These are phyloP conservation scores for zebrafish (Danio rerio) DNA, from an alignment of 2,113 vertebrate genomes.

Conservation along the genomic window GRCz12tu NC_133182.1:68981001-68981500, in stretches of 20 bases:
- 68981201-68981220: constrained; percentile 44
- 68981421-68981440: no score
- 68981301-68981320: constrained; percentile 62
- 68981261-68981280: constrained; percentile 59
- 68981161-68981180: neutral
- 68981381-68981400: neutral
- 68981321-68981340: constrained; percentile 60
- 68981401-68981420: neutral
- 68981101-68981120: neutral
- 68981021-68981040: neutral
- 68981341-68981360: constrained; percentile 61
- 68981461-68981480: no score
- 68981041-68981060: neutral
- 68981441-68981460: no score
- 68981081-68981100: neutral
- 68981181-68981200: constrained; percentile 7
- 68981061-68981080: neutral
- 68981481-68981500: no score
- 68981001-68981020: neutral
- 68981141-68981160: neutral
- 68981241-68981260: constrained; percentile 56
- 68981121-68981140: neutral
- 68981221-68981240: constrained; percentile 63
- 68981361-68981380: constrained; percentile 37
- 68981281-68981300: constrained; percentile 69